Conservation (phyloP, 2,797 vertebrate genomes). For the Leptodactylus fallax region DNA sequence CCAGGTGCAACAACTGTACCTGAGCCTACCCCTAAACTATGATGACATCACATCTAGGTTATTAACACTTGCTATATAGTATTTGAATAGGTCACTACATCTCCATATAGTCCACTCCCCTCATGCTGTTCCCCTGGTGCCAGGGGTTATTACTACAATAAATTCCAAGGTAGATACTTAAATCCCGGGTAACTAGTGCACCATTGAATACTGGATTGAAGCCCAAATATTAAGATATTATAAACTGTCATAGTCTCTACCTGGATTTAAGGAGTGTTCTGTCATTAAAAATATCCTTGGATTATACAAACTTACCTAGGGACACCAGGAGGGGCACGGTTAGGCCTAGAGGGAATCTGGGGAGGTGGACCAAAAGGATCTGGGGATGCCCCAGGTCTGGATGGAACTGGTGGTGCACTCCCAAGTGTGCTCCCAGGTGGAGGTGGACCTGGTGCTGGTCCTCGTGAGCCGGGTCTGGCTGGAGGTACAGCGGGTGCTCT, state of each 20-base stretch:
- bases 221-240: background rate
- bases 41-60: background rate
- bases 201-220: conserved; percentile 2
- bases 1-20: background rate
- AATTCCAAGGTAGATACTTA: background rate
- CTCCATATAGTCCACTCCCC: background rate
- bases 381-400: conserved; percentile 93
- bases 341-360: conserved; percentile 94
- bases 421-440: conserved; percentile 84
- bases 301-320: conserved; percentile 87
- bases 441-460: conserved; percentile 91
- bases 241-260: background rate
- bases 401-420: conserved; percentile 91
- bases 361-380: conserved; percentile 93
- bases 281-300: background rate
- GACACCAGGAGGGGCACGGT: conserved; percentile 94
- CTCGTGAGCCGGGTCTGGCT: conserved; percentile 88
- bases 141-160: background rate
- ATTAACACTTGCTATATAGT: background rate
- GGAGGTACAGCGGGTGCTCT: conserved; percentile 93
- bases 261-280: background rate
- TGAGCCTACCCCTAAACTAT: background rate
- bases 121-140: background rate
- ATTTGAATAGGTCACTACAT: background rate
- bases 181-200: conserved; percentile 2